Percentiles rank a stretch among this genome's conserved stretches.
Conservation (phyloP, 2,113 vertebrate species). For the Pongo pygmaeus region DNA sequence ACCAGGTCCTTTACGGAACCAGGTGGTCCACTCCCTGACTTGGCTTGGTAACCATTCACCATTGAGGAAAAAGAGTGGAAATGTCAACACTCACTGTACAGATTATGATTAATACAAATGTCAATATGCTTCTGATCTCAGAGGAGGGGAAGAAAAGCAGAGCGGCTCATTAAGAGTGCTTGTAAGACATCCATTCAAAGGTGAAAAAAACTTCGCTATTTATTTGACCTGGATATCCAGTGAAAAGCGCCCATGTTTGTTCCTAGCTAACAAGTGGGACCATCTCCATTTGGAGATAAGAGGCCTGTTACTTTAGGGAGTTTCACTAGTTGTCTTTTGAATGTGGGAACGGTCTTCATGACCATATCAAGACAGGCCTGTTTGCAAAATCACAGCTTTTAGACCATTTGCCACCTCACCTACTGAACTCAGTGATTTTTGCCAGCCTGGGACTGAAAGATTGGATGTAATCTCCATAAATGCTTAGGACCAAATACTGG, state of each 20-base stretch:
- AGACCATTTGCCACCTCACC: not conserved
- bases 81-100: not conserved
- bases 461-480: not conserved
- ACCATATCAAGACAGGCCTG: not conserved
- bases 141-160: not conserved
- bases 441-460: not conserved
- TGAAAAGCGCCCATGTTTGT: not conserved
- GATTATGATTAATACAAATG: not conserved
- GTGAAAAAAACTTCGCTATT: not conserved
- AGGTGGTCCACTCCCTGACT: not conserved
- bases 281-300: not conserved
- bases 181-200: not conserved
- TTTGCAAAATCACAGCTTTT: constrained; percentile 1
- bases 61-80: not conserved
- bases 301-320: not conserved
- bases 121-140: not conserved
- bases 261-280: not conserved
- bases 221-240: not conserved
- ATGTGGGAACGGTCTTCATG: not conserved
- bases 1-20: not conserved
- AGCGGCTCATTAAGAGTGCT: not conserved
- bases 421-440: not conserved
- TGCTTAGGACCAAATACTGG: not conserved
- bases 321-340: not conserved
- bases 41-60: not conserved